Evolutionary conservation across 1,140 invertebrate species (phyloP).

Genomic region (Drepana arcuata): DNA sequence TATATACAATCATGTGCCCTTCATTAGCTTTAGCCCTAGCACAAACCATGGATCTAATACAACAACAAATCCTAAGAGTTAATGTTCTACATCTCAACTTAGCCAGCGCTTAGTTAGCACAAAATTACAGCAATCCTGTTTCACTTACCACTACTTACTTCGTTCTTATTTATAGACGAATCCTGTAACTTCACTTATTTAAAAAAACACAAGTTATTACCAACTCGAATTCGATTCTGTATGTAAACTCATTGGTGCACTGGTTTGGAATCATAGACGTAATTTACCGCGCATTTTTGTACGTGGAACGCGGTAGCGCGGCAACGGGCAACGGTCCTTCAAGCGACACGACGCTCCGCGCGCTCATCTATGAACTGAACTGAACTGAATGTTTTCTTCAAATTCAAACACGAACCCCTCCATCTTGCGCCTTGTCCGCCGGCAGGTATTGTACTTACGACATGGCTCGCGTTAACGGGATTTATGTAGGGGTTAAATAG

Average conservation of each 20-base stretch:
- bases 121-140: constrained; percentile 19
- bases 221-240: constrained; percentile 9
- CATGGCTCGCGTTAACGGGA: no score
- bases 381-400: constrained; percentile 44
- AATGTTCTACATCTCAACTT: no score
- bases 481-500: no score
- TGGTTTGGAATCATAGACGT: constrained; percentile 10
- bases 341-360: constrained; percentile 23
- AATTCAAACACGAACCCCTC: constrained; percentile 11
- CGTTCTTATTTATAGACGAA: no score
- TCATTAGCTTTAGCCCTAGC: no score
- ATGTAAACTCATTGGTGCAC: constrained; percentile 12
- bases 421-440: constrained; percentile 8
- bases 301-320: constrained; percentile 11
- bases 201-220: constrained; percentile 13
- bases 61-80: no score
- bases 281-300: constrained; percentile 29
- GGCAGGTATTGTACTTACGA: no score
- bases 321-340: constrained; percentile 7
- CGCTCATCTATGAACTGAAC: constrained; percentile 33
- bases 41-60: no score
- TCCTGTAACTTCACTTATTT: no score
- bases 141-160: constrained; percentile 27
- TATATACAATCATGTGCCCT: no score
- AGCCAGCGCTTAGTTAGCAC: no score